Evolutionary conservation across 2,113 vertebrate species (phyloP).

Genomic region (Arizona elegans): DNA sequence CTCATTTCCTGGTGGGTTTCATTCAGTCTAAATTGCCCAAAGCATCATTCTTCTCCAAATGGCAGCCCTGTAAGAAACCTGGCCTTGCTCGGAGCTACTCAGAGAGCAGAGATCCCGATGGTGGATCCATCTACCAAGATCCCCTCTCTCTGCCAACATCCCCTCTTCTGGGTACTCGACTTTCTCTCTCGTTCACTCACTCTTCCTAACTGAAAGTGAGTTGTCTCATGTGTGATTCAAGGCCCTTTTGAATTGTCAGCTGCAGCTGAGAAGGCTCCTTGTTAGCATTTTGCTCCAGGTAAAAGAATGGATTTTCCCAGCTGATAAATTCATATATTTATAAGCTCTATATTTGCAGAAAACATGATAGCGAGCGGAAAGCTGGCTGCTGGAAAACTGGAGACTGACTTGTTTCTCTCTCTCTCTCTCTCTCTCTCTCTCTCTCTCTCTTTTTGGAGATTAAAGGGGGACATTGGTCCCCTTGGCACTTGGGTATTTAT

Average conservation of each 20-base stretch:
- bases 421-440: neutral
- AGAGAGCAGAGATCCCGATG: neutral
- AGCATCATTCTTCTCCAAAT: neutral
- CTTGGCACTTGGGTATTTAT: slow-evolving; percentile 61
- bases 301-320: slow-evolving; percentile 69
- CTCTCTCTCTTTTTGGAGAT: slow-evolving; percentile 55
- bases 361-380: slow-evolving; percentile 42
- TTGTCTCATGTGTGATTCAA: slow-evolving; percentile 67
- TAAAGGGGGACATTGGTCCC: slow-evolving; percentile 60
- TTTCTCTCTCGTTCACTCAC: neutral
- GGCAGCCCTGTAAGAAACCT: neutral
- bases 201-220: slow-evolving; percentile 41
- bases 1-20: neutral
- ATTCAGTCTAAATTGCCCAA: neutral
- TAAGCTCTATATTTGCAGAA: slow-evolving; percentile 64
- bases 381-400: slow-evolving; percentile 60
- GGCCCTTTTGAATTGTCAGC: slow-evolving; percentile 72
- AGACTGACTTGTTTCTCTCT: slow-evolving; percentile 43
- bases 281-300: slow-evolving; percentile 73
- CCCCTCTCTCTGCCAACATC: neutral
- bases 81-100: neutral
- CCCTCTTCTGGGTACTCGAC: too few species aligned
- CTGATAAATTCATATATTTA: slow-evolving; percentile 72
- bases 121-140: neutral
- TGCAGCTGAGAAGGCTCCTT: slow-evolving; percentile 61